These are phyloP conservation scores for Sylvietta virens DNA, from an alignment of 2,113 vertebrate genomes.

Conservation along the genomic window DNA sequence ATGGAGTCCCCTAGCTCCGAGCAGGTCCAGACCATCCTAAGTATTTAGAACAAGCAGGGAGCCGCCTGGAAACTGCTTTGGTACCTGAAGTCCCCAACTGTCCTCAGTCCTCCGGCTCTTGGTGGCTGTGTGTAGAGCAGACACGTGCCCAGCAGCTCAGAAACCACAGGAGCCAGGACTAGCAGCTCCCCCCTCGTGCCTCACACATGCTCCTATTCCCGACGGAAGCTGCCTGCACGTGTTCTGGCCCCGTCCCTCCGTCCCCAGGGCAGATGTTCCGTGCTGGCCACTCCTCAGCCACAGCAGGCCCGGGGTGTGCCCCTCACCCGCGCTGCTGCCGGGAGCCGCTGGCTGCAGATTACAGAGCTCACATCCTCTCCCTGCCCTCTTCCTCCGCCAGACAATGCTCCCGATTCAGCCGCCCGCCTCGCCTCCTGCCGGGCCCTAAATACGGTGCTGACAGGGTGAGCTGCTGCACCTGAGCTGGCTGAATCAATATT, in stretches of 20 bases:
- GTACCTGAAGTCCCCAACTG: background rate
- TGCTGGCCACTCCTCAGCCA: background rate
- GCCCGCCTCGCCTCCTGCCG: background rate
- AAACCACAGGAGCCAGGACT: background rate
- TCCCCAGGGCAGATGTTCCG: background rate
- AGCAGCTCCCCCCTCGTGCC: background rate
- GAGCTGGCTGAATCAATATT: conserved; percentile 68
- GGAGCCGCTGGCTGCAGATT: background rate
- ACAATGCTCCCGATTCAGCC: conserved; percentile 25
- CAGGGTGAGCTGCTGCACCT: conserved; percentile 44
- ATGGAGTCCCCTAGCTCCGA: background rate
- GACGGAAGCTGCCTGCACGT: background rate
- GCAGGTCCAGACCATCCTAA: background rate
- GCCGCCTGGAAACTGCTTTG: background rate
- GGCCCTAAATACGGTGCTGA: conserved; percentile 34
- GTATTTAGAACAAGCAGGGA: background rate
- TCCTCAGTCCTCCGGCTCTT: background rate
- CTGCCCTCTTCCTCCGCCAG: conserved; percentile 45
- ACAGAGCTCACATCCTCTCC: conserved; percentile 49
- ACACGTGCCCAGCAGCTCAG: background rate
- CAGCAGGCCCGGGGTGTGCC: background rate
- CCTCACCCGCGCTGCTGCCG: background rate
- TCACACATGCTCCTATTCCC: background rate
- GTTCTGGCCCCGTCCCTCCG: background rate
- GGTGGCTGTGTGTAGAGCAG: background rate